A percentile compares a stretch with the other conserved stretches of the same genome.
These are phyloP conservation scores for Dynastes tityus DNA, from an alignment of 2,888 invertebrate species.

Conservation along the genomic window DNA sequence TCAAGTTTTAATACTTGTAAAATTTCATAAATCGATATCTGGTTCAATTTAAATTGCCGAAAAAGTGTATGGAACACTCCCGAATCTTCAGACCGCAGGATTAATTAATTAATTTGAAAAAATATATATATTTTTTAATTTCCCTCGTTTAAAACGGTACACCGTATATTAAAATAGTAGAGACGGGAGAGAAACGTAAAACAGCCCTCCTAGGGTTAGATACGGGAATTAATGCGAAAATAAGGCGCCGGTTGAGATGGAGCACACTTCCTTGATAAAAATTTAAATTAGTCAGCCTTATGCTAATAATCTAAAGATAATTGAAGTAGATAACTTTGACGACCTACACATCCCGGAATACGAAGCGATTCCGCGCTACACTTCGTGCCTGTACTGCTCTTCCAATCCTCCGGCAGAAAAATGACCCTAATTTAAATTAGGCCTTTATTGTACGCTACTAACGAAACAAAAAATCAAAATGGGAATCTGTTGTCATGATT, in stretches of 20 bases:
- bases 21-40: no score
- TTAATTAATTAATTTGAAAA: no score
- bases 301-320: slow-evolving; percentile 43
- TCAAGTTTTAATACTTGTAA: no score
- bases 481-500: slow-evolving; percentile 1
- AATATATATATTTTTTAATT: no score
- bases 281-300: slow-evolving; percentile 40
- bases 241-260: slow-evolving; percentile 30
- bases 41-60: no score
- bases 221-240: slow-evolving; percentile 39
- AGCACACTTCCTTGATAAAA: slow-evolving; percentile 44
- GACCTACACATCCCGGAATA: slow-evolving; percentile 19
- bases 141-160: no score
- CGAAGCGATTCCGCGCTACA: slow-evolving; percentile 8
- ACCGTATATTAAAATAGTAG: slow-evolving; percentile 8
- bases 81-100: no score
- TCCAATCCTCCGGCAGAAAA: slow-evolving; percentile 15
- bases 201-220: background rate
- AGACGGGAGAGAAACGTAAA: background rate
- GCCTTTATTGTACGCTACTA: slow-evolving; percentile 8
- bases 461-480: slow-evolving; percentile 11
- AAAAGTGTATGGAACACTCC: no score
- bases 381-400: background rate
- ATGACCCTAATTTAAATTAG: slow-evolving; percentile 27
- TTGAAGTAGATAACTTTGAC: slow-evolving; percentile 40